Percentiles rank a stretch among this genome's conserved stretches.
Evolutionary conservation across 2,888 invertebrate species (phyloP).

Genomic region (Nycteola revayana): DNA sequence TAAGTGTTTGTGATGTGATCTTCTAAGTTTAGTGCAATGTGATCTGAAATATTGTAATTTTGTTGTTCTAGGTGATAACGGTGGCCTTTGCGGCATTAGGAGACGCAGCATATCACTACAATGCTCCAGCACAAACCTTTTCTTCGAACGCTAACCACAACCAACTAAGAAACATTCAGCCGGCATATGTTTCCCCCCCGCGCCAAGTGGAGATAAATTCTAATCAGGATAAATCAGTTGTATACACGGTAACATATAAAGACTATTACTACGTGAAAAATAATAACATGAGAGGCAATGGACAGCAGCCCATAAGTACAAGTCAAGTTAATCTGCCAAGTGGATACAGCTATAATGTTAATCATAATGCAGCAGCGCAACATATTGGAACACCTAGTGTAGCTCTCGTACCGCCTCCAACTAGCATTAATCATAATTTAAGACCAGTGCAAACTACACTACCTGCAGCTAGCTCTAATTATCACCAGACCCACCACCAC

Average conservation of each 20-base stretch:
- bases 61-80: constrained; percentile 21
- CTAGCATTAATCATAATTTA: too few relatives aligned
- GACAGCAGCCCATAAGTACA: too few relatives aligned
- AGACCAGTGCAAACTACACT: too few relatives aligned
- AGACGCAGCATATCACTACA: constrained; percentile 26
- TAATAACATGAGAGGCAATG: not conserved
- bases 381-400: too few relatives aligned
- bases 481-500: too few relatives aligned
- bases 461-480: too few relatives aligned
- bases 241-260: constrained; percentile 36
- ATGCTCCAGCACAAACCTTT: constrained; percentile 3
- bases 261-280: constrained; percentile 38
- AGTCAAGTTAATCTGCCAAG: constrained; percentile 15
- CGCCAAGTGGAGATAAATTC: constrained; percentile 2
- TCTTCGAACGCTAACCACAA: not conserved
- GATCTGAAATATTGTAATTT: constrained; percentile 4
- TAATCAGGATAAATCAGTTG: constrained; percentile 26
- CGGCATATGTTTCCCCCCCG: not conserved
- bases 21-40: constrained; percentile 12
- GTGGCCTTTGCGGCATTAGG: constrained; percentile 10
- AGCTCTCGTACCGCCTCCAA: too few relatives aligned
- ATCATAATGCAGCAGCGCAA: too few relatives aligned
- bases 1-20: constrained; percentile 10
- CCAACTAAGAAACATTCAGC: constrained; percentile 1
- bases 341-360: too few relatives aligned